These are phyloP conservation scores for Acrossocheilus fasciatus DNA, from an alignment of 2,797 vertebrate species.

Conservation along the genomic window DNA sequence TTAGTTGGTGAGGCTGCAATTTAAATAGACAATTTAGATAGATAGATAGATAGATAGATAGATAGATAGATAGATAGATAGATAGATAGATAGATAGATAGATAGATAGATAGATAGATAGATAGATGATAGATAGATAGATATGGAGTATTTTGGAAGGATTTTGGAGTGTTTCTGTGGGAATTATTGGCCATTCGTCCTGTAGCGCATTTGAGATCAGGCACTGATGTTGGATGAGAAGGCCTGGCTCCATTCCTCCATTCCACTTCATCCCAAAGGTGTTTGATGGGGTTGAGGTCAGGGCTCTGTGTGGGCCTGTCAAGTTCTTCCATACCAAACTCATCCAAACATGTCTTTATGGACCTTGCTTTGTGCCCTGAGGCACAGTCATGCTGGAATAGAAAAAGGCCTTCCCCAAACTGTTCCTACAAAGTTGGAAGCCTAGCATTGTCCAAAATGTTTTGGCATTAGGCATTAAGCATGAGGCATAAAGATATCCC, in stretches of 20 bases:
- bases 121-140: not conserved
- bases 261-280: not conserved
- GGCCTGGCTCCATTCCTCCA: not conserved
- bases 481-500: not conserved
- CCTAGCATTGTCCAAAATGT: not conserved
- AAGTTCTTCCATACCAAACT: not conserved
- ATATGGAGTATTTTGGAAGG: not conserved
- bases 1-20: not conserved
- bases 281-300: not conserved
- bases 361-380: not conserved
- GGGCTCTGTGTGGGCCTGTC: not conserved
- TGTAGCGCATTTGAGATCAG: not conserved
- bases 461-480: not conserved
- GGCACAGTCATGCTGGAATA: not conserved
- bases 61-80: too few species aligned
- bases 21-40: too few species aligned
- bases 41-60: too few species aligned
- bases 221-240: not conserved
- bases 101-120: not conserved
- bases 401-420: not conserved
- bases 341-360: not conserved
- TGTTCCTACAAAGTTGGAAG: not conserved
- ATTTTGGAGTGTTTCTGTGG: not conserved
- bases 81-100: too few species aligned
- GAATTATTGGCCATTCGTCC: not conserved